Evolutionary conservation across 2,888 invertebrate genomes (phyloP), one percentile per base, ranked within the genome.

Genomic region (Xanthia togata): DNA sequence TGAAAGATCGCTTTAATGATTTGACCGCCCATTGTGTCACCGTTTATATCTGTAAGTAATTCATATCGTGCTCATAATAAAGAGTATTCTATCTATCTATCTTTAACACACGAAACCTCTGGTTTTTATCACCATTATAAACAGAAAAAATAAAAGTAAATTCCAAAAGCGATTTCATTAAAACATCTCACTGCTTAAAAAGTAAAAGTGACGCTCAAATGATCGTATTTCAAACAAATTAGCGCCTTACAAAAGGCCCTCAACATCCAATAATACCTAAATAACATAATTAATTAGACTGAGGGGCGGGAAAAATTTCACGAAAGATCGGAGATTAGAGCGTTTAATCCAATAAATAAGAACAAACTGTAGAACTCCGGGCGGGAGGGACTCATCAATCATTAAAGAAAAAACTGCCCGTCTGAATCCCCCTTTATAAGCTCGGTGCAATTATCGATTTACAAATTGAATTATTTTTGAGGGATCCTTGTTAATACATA

Each of bases 281-380:
- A 92, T 92, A 92, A 92, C 90, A 89, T 90, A 93, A 94, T 93
- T 94, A 94, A 95, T 94, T 84, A 87, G 89, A 87, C 89, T 85
- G 86, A 89, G 79, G 88, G 87, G 83, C 84, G 80, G 88, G 85
- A 91, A 91, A 91, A 91, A 90, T 85, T 90, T 90, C 87, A 87
- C 88, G 82, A 90, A 91, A 92, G 90, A 91, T 91, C 91, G 87
- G 86, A 91, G 92, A 93, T 93, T 93, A 93, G 92, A 91, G 88
- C 89, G 89, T 89, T 93, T 92, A 93, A 94, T 93, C 91, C 89
- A 90, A 93, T 93, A 93, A 93, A 93, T 91, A 90, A 90, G 90
- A 89, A 87, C 79, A 87, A 91, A 92, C 88, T 92, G 89, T 84
- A 91, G 90, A 93, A 92, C 93, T 91, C 92, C 86, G 89, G 79